Base-by-base conservation (phyloP, 1,140 invertebrate genomes). In the Aradophagus sp. region DNA sequence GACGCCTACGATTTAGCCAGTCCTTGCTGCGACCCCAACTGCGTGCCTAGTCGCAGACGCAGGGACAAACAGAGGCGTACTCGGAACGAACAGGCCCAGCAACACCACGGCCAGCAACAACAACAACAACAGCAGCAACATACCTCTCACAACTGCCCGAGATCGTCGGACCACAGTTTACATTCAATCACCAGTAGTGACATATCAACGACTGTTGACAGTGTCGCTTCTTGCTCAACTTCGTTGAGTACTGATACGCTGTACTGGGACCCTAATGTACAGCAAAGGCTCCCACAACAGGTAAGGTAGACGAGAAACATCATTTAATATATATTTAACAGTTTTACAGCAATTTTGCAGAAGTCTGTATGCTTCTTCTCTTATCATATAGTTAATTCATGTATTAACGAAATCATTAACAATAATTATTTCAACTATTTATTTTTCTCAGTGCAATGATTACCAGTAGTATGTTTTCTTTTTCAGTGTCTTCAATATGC, bases 1-100 rank as follows among this genome's bases (percentile, higher is more conserved):
- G 93, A 94, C 77, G 93, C 93, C 5, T 95, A 95, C 59, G 92
- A 94, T 75, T 78, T 94, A 10, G 93, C 93, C 1, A 94, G 92
- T 82, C 91, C 93, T 0, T 95, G 93, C 73, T 95, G 93, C 79
- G 91, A 93, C 79, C 91, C 92, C 0, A 91, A 93, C 67, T 95
- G 93, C 74, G 92, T 95, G 12, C 93, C 93, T 13, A 90, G 90
- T 32, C 81, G 90, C n/a, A 86, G 88, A 55, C 87, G 92, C 20
- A 87, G 91, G 27, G 84, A 84, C 26, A 86, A 84, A 36, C 80
- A 83, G 45, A 73, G 80, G 13, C 72, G 80, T 2, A 63, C 72
- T 0, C 63, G 77, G 12, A 82, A 81, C 39, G 81, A 83, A 17
- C 83, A 80, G 12, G 48, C 63, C 38, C 73, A 74, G 6, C 76